Percentiles rank a stretch among this genome's conserved stretches.
These are phyloP conservation scores for Hypomecis punctinalis DNA, from an alignment of 2,888 invertebrate genomes.

Conservation along the genomic window DNA sequence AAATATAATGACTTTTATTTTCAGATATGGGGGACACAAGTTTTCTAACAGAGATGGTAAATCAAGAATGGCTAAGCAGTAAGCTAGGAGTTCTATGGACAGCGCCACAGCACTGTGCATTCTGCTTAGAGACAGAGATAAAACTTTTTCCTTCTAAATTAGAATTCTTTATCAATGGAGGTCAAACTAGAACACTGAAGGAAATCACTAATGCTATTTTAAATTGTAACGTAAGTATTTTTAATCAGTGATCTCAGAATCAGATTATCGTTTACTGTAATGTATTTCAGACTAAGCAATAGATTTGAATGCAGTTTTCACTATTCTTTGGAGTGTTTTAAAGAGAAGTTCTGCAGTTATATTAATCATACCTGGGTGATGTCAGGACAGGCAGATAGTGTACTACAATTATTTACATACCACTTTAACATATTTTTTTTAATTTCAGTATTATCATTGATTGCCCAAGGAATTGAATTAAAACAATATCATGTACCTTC, in stretches of 20 bases:
- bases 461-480: too few relatives aligned
- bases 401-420: too few relatives aligned
- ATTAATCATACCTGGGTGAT: too few relatives aligned
- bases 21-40: slow-evolving; percentile 2
- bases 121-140: slow-evolving; percentile 51
- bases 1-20: not conserved
- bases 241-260: not conserved
- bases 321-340: too few relatives aligned
- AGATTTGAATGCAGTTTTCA: too few relatives aligned
- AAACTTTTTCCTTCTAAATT: slow-evolving; percentile 49
- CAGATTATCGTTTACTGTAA: too few relatives aligned
- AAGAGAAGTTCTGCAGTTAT: too few relatives aligned
- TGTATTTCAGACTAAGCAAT: too few relatives aligned
- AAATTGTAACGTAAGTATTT: slow-evolving; percentile 57
- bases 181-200: slow-evolving; percentile 49
- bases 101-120: slow-evolving; percentile 51
- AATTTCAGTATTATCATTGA: too few relatives aligned
- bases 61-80: slow-evolving; percentile 52
- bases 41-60: slow-evolving; percentile 23
- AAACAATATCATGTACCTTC: too few relatives aligned
- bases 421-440: too few relatives aligned
- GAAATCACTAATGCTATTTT: slow-evolving; percentile 59
- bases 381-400: too few relatives aligned
- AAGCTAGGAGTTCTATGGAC: slow-evolving; percentile 53
- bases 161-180: slow-evolving; percentile 53